Percentiles rank a stretch among this genome's conserved stretches.
Evolutionary conservation across 2,888 invertebrate genomes (phyloP).

Genomic region (Tetragonula carbonaria): DNA sequence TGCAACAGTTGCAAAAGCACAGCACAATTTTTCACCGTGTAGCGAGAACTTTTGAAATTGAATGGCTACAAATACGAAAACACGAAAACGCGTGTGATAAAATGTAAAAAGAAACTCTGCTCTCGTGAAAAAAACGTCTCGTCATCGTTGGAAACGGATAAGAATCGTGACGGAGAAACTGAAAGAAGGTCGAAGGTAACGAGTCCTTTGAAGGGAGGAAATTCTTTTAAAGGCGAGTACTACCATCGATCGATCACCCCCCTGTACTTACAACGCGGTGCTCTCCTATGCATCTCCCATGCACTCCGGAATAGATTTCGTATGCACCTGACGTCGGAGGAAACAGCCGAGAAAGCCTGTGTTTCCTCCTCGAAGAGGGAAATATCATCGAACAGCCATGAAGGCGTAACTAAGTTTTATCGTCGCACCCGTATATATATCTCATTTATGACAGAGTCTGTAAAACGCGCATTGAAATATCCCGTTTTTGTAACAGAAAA

Average conservation of each 20-base stretch:
- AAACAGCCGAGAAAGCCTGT: constrained; percentile 16
- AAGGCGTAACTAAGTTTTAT: constrained; percentile 52
- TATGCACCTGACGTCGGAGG: constrained; percentile 26
- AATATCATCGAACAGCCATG: constrained; percentile 38
- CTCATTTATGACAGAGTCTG: constrained; percentile 40
- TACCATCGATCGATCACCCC: background rate
- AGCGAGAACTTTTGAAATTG: too few relatives aligned
- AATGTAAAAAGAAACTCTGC: too few relatives aligned
- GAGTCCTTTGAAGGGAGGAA: background rate
- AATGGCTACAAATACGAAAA: too few relatives aligned
- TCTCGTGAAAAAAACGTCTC: too few relatives aligned
- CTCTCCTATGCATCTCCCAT: background rate
- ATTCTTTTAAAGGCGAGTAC: background rate
- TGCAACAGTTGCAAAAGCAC: too few relatives aligned
- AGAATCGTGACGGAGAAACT: background rate
- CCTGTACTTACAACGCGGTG: background rate
- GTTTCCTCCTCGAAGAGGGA: background rate
- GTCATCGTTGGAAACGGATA: too few relatives aligned
- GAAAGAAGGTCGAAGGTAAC: background rate
- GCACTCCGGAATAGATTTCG: constrained; percentile 16
- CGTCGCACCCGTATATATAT: constrained; percentile 38
- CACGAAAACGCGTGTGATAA: too few relatives aligned
- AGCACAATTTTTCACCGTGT: too few relatives aligned
- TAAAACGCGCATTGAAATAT: constrained; percentile 37
- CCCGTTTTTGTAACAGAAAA: constrained; percentile 18